Evolutionary conservation across 1,140 invertebrate genomes (phyloP).

Genomic region (Apis mellifera): DNA sequence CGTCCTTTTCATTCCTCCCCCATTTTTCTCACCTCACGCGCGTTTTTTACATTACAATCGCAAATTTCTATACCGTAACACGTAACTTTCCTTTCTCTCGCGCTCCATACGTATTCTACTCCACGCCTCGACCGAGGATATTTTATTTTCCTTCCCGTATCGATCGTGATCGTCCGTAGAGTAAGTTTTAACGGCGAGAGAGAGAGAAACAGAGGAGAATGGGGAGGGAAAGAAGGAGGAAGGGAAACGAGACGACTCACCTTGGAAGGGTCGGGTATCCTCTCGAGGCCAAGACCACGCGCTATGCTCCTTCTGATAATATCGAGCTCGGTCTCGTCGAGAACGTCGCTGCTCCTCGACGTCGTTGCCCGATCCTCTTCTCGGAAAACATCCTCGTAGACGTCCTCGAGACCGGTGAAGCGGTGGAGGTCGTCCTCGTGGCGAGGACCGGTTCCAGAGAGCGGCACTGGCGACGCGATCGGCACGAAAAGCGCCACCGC

Average conservation of each 20-base stretch:
- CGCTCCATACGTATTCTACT: neutral
- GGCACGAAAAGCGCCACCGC: constrained; percentile 12
- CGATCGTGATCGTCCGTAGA: neutral
- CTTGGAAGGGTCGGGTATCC: constrained; percentile 77
- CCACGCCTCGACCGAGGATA: no score
- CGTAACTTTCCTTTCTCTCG: constrained; percentile 11
- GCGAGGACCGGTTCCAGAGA: constrained; percentile 16
- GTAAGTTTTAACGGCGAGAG: neutral
- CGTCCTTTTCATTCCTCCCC: neutral
- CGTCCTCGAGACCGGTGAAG: constrained; percentile 41
- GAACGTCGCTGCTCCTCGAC: constrained; percentile 38
- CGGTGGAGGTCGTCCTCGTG: constrained; percentile 29
- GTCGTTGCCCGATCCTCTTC: constrained; percentile 25
- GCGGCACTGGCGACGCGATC: constrained; percentile 12
- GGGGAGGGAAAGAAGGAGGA: neutral
- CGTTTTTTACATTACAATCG: neutral
- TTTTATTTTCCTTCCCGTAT: neutral
- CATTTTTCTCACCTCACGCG: neutral
- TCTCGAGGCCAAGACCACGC: constrained; percentile 77
- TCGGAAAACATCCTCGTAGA: constrained; percentile 45
- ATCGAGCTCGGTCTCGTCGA: constrained; percentile 69
- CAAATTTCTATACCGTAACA: neutral
- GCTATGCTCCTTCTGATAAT: constrained; percentile 78
- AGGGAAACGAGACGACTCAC: constrained; percentile 16
- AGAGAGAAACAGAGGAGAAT: neutral